Evolutionary conservation across 2,797 vertebrate genomes (phyloP).

Genomic region (Falco biarmicus): DNA sequence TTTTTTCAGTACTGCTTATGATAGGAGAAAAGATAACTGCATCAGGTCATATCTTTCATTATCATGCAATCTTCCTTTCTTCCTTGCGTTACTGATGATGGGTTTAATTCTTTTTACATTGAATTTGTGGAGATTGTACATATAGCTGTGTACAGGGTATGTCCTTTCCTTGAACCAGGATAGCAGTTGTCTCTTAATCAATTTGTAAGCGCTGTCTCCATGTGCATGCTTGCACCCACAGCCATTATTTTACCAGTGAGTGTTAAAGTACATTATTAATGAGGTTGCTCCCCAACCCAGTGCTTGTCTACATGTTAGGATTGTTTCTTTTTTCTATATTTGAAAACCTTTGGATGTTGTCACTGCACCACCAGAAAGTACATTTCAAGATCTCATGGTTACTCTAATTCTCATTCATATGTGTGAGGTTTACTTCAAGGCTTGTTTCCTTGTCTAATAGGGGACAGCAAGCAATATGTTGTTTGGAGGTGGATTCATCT

Average conservation of each 20-base stretch:
- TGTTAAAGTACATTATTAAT: not conserved
- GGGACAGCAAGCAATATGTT: not conserved
- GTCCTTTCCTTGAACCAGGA: not conserved
- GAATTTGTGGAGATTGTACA: not conserved
- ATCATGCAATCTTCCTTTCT: constrained; percentile 14
- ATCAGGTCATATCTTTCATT: not conserved
- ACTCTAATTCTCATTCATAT: not conserved
- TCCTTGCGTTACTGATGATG: not conserved
- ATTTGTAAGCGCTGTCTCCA: not conserved
- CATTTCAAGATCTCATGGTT: not conserved
- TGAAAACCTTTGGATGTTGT: not conserved
- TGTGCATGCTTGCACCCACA: not conserved
- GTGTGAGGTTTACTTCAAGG: not conserved
- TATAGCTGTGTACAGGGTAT: not conserved
- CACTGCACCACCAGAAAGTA: no score
- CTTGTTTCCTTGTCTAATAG: not conserved
- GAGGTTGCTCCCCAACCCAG: not conserved
- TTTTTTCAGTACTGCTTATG: not conserved
- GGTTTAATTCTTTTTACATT: not conserved
- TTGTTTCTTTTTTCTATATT: not conserved
- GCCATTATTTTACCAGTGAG: not conserved
- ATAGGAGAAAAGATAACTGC: constrained; percentile 11
- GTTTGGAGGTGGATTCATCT: not conserved
- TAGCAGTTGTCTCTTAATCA: not conserved
- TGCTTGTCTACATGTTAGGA: not conserved